These are phyloP conservation scores for Dendrocopos noguchii DNA, from an alignment of 2,113 vertebrate species.

Conservation along the genomic window DNA sequence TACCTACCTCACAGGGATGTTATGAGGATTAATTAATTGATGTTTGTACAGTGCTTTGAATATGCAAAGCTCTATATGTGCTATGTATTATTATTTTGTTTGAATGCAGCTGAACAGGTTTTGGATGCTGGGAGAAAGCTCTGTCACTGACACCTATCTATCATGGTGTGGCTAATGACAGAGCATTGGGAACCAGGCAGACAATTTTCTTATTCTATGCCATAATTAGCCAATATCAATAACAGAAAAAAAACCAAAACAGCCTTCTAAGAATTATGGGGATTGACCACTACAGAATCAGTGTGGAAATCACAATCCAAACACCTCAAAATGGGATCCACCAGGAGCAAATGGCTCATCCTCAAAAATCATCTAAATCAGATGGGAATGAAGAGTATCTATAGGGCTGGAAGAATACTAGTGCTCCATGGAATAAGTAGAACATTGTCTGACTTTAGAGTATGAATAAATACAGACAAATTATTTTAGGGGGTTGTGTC, in stretches of 20 bases:
- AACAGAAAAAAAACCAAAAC: neutral
- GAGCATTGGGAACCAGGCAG: constrained; percentile 33
- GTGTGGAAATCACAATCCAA: neutral
- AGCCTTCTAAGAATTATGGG: neutral
- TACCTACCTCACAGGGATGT: constrained; percentile 70
- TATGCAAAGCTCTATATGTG: constrained; percentile 64
- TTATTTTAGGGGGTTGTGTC: neutral
- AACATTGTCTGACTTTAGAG: neutral
- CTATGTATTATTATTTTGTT: constrained; percentile 65
- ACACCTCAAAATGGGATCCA: neutral
- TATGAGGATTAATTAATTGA: constrained; percentile 72
- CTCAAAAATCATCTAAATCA: neutral
- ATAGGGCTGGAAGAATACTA: neutral
- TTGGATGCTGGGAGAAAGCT: constrained; percentile 44
- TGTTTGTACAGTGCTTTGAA: constrained; percentile 68
- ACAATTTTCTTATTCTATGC: constrained; percentile 39
- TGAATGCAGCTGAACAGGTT: constrained; percentile 49
- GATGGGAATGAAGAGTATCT: neutral
- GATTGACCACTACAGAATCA: neutral
- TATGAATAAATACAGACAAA: neutral
- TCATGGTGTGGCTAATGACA: constrained; percentile 55
- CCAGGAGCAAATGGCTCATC: neutral
- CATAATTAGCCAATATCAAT: constrained; percentile 62
- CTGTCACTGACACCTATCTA: constrained; percentile 58
- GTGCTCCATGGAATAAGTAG: neutral